Conservation (phyloP, 2,113 vertebrate species). For the Smithornis capensis region DNA sequence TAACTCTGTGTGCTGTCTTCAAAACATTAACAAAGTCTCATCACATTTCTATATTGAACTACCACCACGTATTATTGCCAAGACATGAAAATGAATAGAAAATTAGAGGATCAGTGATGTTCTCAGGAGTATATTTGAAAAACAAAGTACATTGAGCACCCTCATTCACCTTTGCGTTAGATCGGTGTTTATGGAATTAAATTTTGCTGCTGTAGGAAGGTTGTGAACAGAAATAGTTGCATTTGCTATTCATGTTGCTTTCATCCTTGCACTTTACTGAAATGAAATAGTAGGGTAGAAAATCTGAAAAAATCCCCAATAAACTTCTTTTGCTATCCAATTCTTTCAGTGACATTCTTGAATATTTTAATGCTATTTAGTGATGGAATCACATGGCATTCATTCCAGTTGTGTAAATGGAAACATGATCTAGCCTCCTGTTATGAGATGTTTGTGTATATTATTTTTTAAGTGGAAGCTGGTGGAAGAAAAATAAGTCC, state of each 20-base stretch:
- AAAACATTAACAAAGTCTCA: not conserved
- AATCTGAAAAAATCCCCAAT: too few species aligned
- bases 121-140: not conserved
- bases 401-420: not conserved
- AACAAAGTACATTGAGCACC: not conserved
- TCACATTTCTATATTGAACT: not conserved
- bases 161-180: not conserved
- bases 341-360: not conserved
- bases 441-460: not conserved
- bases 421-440: not conserved
- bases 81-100: not conserved
- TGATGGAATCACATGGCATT: not conserved
- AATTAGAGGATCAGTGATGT: not conserved
- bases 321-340: not conserved
- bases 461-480: slow-evolving; percentile 23
- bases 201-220: not conserved
- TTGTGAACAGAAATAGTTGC: not conserved
- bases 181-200: not conserved
- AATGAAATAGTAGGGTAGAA: not conserved
- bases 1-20: not conserved
- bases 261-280: not conserved
- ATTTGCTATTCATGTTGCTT: slow-evolving; percentile 8
- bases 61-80: not conserved
- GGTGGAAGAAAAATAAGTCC: slow-evolving; percentile 17
- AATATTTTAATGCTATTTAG: not conserved